Conservation (phyloP, 1,140 invertebrate genomes). For the Heliconius congener region DNA sequence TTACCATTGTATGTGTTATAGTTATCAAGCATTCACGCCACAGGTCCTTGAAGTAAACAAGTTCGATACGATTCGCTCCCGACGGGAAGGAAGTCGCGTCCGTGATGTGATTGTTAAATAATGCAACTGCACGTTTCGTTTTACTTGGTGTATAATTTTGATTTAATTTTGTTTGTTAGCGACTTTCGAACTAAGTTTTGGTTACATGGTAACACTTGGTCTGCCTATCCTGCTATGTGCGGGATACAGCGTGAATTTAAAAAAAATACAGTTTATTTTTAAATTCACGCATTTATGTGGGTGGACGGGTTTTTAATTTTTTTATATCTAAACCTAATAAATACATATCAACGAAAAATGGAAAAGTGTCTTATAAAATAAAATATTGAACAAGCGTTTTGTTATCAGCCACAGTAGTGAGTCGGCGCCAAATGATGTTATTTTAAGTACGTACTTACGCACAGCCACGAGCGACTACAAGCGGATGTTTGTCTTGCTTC, state of each 20-base stretch:
- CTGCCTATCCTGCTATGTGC: no score
- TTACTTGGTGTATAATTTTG: background rate
- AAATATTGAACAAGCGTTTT: constrained; percentile 10
- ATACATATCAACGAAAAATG: no score
- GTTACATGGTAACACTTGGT: no score
- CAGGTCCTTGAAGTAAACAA: constrained; percentile 17
- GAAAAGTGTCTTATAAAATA: no score
- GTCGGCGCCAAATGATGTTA: constrained; percentile 45
- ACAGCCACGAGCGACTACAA: constrained; percentile 13
- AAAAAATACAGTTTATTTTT: no score
- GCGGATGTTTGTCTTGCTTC: constrained; percentile 46
- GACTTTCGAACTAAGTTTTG: no score
- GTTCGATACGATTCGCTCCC: constrained; percentile 30
- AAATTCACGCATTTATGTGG: no score
- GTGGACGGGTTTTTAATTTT: no score
- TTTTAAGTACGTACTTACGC: constrained; percentile 41
- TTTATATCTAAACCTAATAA: no score
- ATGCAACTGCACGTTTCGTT: constrained; percentile 18
- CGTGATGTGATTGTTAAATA: constrained; percentile 52
- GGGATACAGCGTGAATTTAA: no score
- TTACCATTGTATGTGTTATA: background rate
- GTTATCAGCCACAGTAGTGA: constrained; percentile 39
- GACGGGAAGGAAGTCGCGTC: constrained; percentile 59
- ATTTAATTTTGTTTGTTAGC: background rate
- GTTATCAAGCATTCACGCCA: background rate